phyloP scores from a whole-genome alignment of 2,888 invertebrate species.

The Chironomus tentans region DNA sequence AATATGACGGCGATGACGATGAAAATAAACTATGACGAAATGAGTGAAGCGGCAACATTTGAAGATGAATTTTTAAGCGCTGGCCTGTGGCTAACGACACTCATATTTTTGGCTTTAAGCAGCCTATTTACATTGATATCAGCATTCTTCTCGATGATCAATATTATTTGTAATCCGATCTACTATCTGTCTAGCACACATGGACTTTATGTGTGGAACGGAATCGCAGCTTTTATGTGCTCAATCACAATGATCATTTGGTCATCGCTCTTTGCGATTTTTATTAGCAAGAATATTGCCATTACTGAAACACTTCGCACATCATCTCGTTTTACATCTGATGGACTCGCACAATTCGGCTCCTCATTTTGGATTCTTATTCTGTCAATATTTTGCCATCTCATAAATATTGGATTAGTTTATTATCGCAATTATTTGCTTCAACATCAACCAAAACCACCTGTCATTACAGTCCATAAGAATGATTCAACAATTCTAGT shows the following conservation, averaged over 20 bases:
- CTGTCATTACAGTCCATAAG: slow-evolving; percentile 30
- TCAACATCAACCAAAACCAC: slow-evolving; percentile 34
- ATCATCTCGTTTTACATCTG: slow-evolving; percentile 32
- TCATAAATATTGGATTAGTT: slow-evolving; percentile 36
- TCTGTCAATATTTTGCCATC: slow-evolving; percentile 31
- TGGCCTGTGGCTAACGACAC: slow-evolving; percentile 48
- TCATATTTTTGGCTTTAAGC: slow-evolving; percentile 46
- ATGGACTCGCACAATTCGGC: slow-evolving; percentile 38
- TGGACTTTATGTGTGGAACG: slow-evolving; percentile 54
- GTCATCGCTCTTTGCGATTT: slow-evolving; percentile 38
- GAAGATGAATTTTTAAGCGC: slow-evolving; percentile 34
- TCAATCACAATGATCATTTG: slow-evolving; percentile 39
- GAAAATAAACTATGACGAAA: not conserved
- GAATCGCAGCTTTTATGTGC: slow-evolving; percentile 39
- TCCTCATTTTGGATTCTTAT: slow-evolving; percentile 43
- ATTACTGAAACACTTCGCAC: slow-evolving; percentile 39
- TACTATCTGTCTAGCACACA: slow-evolving; percentile 33
- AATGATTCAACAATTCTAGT: slow-evolving; percentile 30
- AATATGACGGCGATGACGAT: not conserved
- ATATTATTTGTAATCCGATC: slow-evolving; percentile 48
- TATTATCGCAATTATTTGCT: slow-evolving; percentile 37
- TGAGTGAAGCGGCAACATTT: not conserved
- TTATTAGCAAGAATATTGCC: slow-evolving; percentile 38
- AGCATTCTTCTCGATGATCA: slow-evolving; percentile 47
- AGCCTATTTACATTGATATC: slow-evolving; percentile 44